Evolutionary conservation across 2,888 invertebrate species (phyloP).

Genomic region (Leucoma salicis): DNA sequence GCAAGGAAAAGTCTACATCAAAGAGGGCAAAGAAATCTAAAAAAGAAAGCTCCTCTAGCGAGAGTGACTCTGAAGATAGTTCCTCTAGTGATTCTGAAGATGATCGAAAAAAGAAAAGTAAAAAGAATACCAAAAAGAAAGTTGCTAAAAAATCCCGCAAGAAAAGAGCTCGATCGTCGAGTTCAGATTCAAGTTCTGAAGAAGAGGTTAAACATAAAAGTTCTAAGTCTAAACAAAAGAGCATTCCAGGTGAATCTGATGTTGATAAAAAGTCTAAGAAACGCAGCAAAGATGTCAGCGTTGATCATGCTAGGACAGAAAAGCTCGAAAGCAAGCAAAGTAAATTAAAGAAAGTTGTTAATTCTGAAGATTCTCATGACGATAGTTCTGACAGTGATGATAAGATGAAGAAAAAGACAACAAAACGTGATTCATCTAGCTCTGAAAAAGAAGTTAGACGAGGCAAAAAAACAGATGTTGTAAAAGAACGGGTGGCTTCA

Average conservation of each 20-base stretch:
- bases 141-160: slow-evolving; percentile 72
- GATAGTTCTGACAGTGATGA: slow-evolving; percentile 77
- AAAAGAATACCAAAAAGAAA: slow-evolving; percentile 73
- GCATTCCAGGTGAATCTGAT: slow-evolving; percentile 74
- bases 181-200: slow-evolving; percentile 77
- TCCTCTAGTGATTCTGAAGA: slow-evolving; percentile 78
- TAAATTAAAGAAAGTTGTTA: slow-evolving; percentile 66
- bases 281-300: slow-evolving; percentile 59
- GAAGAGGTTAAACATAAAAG: slow-evolving; percentile 76
- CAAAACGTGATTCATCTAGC: slow-evolving; percentile 68
- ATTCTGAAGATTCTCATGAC: slow-evolving; percentile 69
- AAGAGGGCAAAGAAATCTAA: slow-evolving; percentile 78
- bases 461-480: slow-evolving; percentile 58
- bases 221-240: slow-evolving; percentile 72
- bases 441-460: slow-evolving; percentile 72
- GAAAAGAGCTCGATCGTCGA: slow-evolving; percentile 72
- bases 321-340: slow-evolving; percentile 57
- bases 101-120: slow-evolving; percentile 76
- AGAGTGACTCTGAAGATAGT: slow-evolving; percentile 76
- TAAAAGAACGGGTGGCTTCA: slow-evolving; percentile 63
- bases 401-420: slow-evolving; percentile 77
- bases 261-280: slow-evolving; percentile 69
- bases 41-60: slow-evolving; percentile 74
- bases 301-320: slow-evolving; percentile 62
- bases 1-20: slow-evolving; percentile 80